These are phyloP conservation scores for Platysternon megacephalum DNA, from an alignment of 2,113 vertebrate genomes.

Conservation along the genomic window DNA sequence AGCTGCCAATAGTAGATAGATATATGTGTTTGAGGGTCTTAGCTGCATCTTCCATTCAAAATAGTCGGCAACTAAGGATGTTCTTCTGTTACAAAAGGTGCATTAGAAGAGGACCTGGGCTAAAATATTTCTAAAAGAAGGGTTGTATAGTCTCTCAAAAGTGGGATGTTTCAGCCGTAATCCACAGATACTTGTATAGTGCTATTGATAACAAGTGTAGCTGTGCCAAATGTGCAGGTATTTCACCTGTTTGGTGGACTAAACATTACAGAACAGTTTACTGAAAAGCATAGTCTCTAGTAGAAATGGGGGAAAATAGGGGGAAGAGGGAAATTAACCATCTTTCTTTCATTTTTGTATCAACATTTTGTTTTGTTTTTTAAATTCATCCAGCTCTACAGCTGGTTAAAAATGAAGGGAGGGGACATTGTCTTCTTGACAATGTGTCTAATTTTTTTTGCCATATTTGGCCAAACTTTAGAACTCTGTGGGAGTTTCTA, in stretches of 20 bases:
- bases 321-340: too few relatives aligned
- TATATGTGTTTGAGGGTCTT: not conserved
- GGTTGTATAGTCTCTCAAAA: not conserved
- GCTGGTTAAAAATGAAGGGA: not conserved
- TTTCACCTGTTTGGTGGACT: not conserved
- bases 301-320: too few relatives aligned
- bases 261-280: not conserved
- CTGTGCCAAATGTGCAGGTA: not conserved
- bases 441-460: not conserved
- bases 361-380: not conserved
- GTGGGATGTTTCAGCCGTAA: not conserved
- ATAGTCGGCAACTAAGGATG: not conserved
- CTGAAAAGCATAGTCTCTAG: not conserved
- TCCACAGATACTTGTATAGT: not conserved
- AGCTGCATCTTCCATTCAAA: not conserved
- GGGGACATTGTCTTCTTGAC: not conserved
- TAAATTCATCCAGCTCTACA: not conserved
- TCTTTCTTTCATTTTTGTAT: not conserved
- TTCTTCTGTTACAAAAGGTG: not conserved
- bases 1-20: not conserved
- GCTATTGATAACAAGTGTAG: not conserved
- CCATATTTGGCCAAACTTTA: not conserved
- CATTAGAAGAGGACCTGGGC: not conserved
- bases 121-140: not conserved
- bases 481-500: not conserved